Conservation (phyloP, 2,797 vertebrate genomes). For the Yasuhikotakia modesta region DNA sequence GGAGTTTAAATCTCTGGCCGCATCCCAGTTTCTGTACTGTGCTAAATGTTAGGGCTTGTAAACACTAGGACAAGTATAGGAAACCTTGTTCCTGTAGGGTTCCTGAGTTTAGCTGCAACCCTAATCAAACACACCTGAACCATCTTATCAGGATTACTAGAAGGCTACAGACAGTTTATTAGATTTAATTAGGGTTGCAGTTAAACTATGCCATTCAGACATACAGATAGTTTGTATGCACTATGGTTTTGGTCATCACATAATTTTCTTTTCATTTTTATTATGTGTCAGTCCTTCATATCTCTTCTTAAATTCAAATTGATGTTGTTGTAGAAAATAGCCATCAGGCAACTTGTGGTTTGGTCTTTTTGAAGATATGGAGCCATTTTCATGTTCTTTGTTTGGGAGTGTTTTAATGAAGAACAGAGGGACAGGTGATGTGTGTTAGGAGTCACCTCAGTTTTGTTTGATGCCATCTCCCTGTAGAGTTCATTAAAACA, state of each 20-base stretch:
- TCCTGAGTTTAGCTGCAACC: too few relatives aligned
- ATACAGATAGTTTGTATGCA: neutral
- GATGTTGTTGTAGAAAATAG: neutral
- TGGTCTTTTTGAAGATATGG: neutral
- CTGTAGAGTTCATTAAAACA: slow-evolving; percentile 47
- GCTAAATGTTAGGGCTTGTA: neutral
- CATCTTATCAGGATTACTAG: too few relatives aligned
- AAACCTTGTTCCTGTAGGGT: too few relatives aligned
- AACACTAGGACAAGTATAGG: too few relatives aligned
- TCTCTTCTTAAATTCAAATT: neutral
- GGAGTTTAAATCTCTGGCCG: neutral
- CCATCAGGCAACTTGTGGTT: neutral
- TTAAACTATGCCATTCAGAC: too few relatives aligned
- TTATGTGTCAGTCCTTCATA: neutral
- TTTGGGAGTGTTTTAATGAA: slow-evolving; percentile 33
- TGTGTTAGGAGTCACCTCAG: neutral
- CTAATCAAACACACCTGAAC: too few relatives aligned
- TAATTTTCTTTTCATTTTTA: neutral
- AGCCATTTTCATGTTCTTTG: slow-evolving; percentile 24
- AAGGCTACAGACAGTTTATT: too few relatives aligned
- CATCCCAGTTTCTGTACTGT: neutral
- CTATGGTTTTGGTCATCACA: neutral
- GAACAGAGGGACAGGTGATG: slow-evolving; percentile 14
- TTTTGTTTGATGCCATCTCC: slow-evolving; percentile 16
- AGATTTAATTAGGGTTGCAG: too few relatives aligned